Conservation (phyloP, 2,113 vertebrate species). For the Daboia siamensis region DNA sequence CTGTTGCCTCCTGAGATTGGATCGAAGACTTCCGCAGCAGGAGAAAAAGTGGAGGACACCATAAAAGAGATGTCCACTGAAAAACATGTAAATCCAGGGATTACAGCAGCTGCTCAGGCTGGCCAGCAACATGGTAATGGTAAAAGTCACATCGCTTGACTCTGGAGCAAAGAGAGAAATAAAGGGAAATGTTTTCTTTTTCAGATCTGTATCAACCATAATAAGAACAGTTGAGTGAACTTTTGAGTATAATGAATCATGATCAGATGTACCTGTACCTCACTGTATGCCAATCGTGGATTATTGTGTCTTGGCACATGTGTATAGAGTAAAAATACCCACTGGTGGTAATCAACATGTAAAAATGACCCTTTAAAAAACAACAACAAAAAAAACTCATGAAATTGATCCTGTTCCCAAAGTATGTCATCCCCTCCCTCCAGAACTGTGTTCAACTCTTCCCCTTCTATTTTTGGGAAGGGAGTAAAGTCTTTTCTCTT, state of each 20-base stretch:
- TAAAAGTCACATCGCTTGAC: constrained; percentile 70
- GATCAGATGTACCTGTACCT: background rate
- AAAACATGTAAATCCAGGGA: constrained; percentile 81
- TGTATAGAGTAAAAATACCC: background rate
- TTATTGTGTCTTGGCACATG: background rate
- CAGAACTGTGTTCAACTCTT: background rate
- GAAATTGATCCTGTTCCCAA: background rate
- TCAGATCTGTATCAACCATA: background rate
- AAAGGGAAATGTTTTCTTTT: background rate
- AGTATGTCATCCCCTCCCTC: background rate
- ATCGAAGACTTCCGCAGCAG: constrained; percentile 29
- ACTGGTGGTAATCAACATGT: background rate
- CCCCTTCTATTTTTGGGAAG: background rate
- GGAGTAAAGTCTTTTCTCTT: background rate
- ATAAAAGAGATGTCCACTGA: constrained; percentile 69
- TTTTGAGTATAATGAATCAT: background rate
- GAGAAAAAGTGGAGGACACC: constrained; percentile 9
- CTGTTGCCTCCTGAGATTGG: constrained; percentile 35
- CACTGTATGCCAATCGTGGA: background rate
- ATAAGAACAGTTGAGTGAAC: background rate
- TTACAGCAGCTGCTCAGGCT: constrained; percentile 83
- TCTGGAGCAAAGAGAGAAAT: constrained; percentile 57
- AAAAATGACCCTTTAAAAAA: background rate
- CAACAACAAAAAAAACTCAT: background rate
- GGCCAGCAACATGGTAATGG: constrained; percentile 79